phyloP scores from a whole-genome alignment of 1,140 invertebrate species.

The Ceratosolen solmsi region DNA sequence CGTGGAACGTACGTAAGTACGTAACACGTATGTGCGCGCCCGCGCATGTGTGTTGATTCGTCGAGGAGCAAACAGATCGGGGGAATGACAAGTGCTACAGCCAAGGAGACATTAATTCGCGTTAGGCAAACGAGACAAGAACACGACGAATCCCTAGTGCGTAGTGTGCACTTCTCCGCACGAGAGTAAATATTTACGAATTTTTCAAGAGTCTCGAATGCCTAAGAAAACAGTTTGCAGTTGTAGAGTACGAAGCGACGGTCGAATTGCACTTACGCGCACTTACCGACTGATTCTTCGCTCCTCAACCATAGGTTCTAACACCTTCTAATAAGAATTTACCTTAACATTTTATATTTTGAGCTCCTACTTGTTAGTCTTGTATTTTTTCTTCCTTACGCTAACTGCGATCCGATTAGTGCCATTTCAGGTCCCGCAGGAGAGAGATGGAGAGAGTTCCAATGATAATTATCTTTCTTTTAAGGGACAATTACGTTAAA shows the following conservation, averaged over 20 bases:
- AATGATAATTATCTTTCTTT: background rate
- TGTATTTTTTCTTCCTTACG: background rate
- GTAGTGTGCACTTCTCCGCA: background rate
- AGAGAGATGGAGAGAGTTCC: background rate
- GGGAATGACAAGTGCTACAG: background rate
- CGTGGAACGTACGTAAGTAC: no score
- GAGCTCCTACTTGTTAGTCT: background rate
- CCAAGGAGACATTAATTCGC: background rate
- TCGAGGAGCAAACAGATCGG: slow-evolving; percentile 16
- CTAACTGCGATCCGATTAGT: background rate
- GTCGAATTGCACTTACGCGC: background rate
- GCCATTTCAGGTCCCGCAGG: no score
- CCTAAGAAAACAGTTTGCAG: slow-evolving; percentile 70
- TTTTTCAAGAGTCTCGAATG: slow-evolving; percentile 66
- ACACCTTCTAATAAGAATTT: background rate
- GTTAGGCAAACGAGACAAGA: background rate
- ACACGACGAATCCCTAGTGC: background rate
- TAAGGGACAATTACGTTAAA: background rate
- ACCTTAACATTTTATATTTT: background rate
- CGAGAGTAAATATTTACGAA: slow-evolving; percentile 71
- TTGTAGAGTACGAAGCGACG: slow-evolving; percentile 44
- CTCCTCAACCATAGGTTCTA: background rate
- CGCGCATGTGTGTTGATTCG: no score
- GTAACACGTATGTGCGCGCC: no score
- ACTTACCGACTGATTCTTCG: background rate